Percentiles rank a stretch among this genome's conserved stretches.
Evolutionary conservation across 2,888 invertebrate genomes (phyloP).

Genomic region (Meteorus cinctellus): DNA sequence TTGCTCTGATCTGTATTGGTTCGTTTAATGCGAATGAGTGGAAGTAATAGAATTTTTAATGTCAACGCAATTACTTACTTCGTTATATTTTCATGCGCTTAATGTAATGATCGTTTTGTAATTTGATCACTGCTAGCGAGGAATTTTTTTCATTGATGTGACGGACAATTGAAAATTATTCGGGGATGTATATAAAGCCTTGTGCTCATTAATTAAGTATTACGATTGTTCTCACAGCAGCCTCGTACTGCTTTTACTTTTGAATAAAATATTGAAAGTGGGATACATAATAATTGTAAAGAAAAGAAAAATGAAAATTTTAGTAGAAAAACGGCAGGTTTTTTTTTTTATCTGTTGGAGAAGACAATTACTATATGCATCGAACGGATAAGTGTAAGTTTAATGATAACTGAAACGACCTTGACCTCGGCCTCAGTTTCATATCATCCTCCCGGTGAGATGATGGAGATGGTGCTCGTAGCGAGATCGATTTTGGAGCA

Average conservation of each 20-base stretch:
- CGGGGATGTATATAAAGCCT: not conserved
- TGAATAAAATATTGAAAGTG: not conserved
- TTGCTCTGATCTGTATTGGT: too few relatives aligned
- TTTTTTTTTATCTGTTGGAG: not conserved
- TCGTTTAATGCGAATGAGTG: too few relatives aligned
- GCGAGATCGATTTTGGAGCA: slow-evolving; percentile 55
- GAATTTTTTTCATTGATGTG: not conserved
- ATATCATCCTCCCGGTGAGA: slow-evolving; percentile 46
- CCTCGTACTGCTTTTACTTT: not conserved
- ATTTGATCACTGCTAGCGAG: too few relatives aligned
- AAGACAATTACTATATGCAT: not conserved
- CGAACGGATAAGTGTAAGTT: not conserved
- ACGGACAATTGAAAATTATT: not conserved
- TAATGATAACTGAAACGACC: slow-evolving; percentile 43
- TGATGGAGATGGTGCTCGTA: slow-evolving; percentile 8
- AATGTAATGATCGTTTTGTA: too few relatives aligned
- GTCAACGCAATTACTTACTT: too few relatives aligned
- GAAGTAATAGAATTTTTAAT: too few relatives aligned
- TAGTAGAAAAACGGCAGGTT: not conserved
- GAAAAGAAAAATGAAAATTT: not conserved
- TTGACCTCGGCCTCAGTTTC: slow-evolving; percentile 53
- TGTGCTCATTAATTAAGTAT: not conserved
- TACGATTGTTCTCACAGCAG: slow-evolving; percentile 7
- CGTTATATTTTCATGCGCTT: too few relatives aligned
- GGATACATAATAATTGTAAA: not conserved